A percentile compares a stretch with the other conserved stretches of the same genome.
Evolutionary conservation across 2,113 vertebrate species (phyloP).

Genomic region (Chaenogobius annularis): DNA sequence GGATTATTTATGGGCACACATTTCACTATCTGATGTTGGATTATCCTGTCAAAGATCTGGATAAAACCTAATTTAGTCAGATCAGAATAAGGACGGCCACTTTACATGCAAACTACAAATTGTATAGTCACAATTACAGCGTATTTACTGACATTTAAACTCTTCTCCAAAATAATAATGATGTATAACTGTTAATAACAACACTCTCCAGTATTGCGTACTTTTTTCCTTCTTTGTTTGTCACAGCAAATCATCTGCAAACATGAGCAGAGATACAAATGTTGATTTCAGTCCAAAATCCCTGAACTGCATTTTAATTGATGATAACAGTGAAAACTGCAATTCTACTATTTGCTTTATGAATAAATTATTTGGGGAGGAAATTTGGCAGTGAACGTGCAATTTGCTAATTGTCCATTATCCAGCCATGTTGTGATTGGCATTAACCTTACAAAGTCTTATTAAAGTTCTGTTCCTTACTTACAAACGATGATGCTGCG

Average conservation of each 20-base stretch:
- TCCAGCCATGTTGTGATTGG: background rate
- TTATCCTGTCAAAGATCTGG: background rate
- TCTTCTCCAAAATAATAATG: too few relatives aligned
- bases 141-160: too few relatives aligned
- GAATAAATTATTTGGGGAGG: background rate
- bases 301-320: background rate
- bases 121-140: too few relatives aligned
- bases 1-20: conserved; percentile 1
- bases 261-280: too few relatives aligned
- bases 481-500: background rate
- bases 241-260: too few relatives aligned
- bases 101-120: background rate
- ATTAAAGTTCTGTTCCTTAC: too few relatives aligned
- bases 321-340: background rate
- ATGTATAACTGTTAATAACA: too few relatives aligned
- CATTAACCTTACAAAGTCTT: background rate
- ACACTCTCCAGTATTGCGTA: too few relatives aligned
- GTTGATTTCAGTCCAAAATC: background rate
- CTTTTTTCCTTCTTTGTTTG: too few relatives aligned
- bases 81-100: too few relatives aligned
- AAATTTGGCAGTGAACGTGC: background rate
- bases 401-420: background rate
- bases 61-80: background rate
- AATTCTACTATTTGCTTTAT: background rate
- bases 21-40: background rate